These are phyloP conservation scores for Anguilla marmorata DNA, from an alignment of 2,797 vertebrate genomes.

Conservation along the genomic window DNA sequence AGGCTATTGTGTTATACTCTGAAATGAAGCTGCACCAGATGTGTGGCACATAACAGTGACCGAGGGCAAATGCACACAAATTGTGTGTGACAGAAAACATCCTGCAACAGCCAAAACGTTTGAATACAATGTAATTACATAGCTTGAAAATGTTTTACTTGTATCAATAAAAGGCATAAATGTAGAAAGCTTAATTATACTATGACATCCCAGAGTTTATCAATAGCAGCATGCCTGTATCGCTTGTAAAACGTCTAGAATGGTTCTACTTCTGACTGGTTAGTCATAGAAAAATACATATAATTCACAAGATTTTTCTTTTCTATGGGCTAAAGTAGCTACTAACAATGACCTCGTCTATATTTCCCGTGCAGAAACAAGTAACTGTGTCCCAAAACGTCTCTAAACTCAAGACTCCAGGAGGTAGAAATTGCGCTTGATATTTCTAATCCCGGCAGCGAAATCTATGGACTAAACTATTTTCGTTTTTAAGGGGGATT, in stretches of 20 bases:
- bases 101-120: neutral
- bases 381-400: neutral
- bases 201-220: neutral
- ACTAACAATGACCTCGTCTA: neutral
- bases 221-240: neutral
- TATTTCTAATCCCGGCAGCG: constrained; percentile 29
- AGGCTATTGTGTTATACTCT: neutral
- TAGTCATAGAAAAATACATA: neutral
- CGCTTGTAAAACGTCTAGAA: neutral
- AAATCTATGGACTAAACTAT: constrained; percentile 30
- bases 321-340: neutral
- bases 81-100: constrained; percentile 6
- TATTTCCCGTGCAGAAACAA: neutral
- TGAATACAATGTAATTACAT: neutral
- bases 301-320: neutral
- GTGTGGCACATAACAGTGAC: neutral
- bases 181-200: neutral
- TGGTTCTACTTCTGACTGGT: neutral
- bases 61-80: neutral
- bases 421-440: neutral
- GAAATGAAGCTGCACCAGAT: neutral
- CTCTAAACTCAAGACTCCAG: neutral
- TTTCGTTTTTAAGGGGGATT: constrained; percentile 23
- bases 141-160: neutral
- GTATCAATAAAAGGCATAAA: neutral